Evolutionary conservation across 2,113 vertebrate species (phyloP).

Genomic region (Corvus hawaiiensis): DNA sequence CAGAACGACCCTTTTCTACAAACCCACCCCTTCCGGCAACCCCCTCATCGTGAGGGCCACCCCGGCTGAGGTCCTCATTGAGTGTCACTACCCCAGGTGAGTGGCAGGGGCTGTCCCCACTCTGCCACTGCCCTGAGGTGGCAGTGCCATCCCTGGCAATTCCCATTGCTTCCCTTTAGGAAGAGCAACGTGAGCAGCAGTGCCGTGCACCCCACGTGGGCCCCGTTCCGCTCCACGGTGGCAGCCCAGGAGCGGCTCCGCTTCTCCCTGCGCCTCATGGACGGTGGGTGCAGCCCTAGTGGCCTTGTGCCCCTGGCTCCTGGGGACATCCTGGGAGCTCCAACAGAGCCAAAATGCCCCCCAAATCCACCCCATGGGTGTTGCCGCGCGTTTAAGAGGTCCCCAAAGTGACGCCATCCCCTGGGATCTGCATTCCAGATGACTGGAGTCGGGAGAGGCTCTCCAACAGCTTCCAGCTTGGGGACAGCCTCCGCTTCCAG

Average conservation of each 20-base stretch:
- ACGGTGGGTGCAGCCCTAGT: neutral
- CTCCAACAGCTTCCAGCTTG: neutral
- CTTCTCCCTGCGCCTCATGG: neutral
- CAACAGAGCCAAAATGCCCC: rapidly evolving
- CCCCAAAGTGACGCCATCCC: neutral
- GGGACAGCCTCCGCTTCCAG: neutral
- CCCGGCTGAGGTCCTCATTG: neutral
- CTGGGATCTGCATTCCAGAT: neutral
- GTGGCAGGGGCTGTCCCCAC: rapidly evolving
- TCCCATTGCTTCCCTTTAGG: neutral
- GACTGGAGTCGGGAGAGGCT: neutral
- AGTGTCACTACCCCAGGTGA: neutral
- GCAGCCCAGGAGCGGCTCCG: neutral
- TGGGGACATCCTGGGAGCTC: too few species aligned
- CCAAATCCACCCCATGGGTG: rapidly evolving
- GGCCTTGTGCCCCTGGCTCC: rapidly evolving
- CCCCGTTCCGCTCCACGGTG: neutral
- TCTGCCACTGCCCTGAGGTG: neutral
- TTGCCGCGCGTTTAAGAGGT: rapidly evolving
- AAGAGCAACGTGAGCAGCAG: neutral
- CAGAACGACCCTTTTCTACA: neutral
- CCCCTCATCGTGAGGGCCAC: neutral
- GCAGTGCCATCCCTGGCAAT: neutral
- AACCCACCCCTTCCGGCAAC: neutral
- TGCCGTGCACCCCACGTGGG: neutral